Conservation (phyloP, 2,797 vertebrate species). For the Sardinella longiceps region DNA sequence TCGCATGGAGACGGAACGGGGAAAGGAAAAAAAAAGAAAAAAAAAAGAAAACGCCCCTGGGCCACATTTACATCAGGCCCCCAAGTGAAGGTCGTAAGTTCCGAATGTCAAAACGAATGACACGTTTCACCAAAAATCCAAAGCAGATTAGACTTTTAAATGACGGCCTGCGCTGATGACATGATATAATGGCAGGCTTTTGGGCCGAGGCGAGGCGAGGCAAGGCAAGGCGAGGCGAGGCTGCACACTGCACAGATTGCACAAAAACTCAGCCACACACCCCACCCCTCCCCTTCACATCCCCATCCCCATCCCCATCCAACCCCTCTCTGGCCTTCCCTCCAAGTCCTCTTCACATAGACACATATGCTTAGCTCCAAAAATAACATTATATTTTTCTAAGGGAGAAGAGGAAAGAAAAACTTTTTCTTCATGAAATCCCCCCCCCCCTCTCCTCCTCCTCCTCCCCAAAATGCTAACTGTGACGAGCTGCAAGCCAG, state of each 20-base stretch:
- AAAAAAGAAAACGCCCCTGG: not conserved
- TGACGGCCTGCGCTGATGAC: slow-evolving; percentile 1
- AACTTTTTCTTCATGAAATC: not conserved
- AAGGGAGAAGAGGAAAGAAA: not conserved
- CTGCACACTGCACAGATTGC: not conserved
- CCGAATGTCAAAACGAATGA: slow-evolving; percentile 25
- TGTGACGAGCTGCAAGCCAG: not conserved
- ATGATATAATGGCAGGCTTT: slow-evolving; percentile 10
- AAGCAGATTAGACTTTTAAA: not conserved
- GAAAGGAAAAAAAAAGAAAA: no score
- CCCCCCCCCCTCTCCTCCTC: not conserved
- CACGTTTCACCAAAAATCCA: slow-evolving; percentile 18
- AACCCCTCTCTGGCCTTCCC: not conserved
- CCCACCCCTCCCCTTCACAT: no score
- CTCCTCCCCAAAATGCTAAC: not conserved
- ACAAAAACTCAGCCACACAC: not conserved
- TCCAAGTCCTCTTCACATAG: not conserved
- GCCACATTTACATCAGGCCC: not conserved
- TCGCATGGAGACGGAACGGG: not conserved
- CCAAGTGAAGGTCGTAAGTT: slow-evolving; percentile 16
- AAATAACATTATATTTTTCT: slow-evolving; percentile 7
- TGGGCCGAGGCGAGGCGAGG: not conserved
- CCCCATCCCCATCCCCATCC: no score
- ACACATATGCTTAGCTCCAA: not conserved
- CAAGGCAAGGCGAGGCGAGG: not conserved